Conservation (phyloP, 2,888 invertebrate species). For the Linnaemya tessellans region DNA sequence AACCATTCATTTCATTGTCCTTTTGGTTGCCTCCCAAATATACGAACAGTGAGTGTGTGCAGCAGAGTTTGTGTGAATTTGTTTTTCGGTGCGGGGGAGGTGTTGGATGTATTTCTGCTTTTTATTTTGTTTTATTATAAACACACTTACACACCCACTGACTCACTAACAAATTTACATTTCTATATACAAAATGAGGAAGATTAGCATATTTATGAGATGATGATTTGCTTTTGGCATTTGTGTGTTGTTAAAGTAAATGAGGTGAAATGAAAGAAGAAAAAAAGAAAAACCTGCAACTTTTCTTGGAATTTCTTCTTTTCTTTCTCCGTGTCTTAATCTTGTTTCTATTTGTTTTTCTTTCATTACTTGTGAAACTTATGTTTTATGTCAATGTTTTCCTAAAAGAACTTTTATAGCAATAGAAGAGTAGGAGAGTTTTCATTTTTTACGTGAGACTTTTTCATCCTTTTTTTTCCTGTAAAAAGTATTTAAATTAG, state of each 20-base stretch:
- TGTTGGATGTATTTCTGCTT: slow-evolving; percentile 19
- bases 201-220: slow-evolving; percentile 80
- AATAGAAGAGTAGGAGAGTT: slow-evolving; percentile 34
- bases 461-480: slow-evolving; percentile 38
- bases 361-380: slow-evolving; percentile 59
- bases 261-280: slow-evolving; percentile 72
- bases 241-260: slow-evolving; percentile 74
- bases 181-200: slow-evolving; percentile 56
- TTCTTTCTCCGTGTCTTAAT: slow-evolving; percentile 40
- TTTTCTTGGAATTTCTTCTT: slow-evolving; percentile 37
- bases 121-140: slow-evolving; percentile 27
- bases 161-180: neutral
- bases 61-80: slow-evolving; percentile 15
- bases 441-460: slow-evolving; percentile 18
- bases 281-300: slow-evolving; percentile 64
- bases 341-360: slow-evolving; percentile 53
- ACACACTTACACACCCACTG: slow-evolving; percentile 8
- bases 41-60: neutral
- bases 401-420: slow-evolving; percentile 24
- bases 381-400: slow-evolving; percentile 65
- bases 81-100: neutral
- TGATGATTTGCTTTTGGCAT: slow-evolving; percentile 77
- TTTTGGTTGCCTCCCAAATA: slow-evolving; percentile 47
- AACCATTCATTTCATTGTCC: slow-evolving; percentile 31
- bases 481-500: slow-evolving; percentile 68